Conservation (phyloP, 2,888 invertebrate species). For the Unio delphinus region DNA sequence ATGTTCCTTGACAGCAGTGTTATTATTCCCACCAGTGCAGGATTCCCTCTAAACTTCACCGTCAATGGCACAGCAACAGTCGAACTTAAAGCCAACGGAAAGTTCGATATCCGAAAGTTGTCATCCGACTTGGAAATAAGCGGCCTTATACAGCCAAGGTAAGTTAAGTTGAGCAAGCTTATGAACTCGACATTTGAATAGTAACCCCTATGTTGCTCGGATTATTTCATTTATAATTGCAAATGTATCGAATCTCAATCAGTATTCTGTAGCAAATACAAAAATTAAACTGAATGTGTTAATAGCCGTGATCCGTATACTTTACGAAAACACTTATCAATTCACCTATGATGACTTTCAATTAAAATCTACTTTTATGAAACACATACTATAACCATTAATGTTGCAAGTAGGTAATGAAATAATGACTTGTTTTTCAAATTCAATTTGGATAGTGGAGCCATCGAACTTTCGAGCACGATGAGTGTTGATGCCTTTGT, state of each 20-base stretch:
- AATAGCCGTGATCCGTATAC: too few species aligned
- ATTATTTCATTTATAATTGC: not conserved
- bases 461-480: conserved; percentile 86
- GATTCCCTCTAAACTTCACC: conserved; percentile 87
- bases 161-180: conserved; percentile 15
- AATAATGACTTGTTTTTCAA: too few species aligned
- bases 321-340: too few species aligned
- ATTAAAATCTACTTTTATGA: too few species aligned
- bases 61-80: conserved; percentile 89
- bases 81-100: conserved; percentile 86
- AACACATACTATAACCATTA: too few species aligned
- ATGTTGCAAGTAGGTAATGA: too few species aligned
- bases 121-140: conserved; percentile 78
- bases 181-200: not conserved
- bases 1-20: conserved; percentile 91
- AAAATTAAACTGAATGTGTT: too few species aligned
- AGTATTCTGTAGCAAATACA: too few species aligned
- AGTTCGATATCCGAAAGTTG: conserved; percentile 78
- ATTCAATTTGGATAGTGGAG: conserved; percentile 77
- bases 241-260: too few species aligned
- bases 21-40: conserved; percentile 86
- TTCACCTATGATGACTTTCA: too few species aligned
- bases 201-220: not conserved
- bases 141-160: conserved; percentile 87
- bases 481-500: conserved; percentile 89